A percentile compares a stretch with the other conserved stretches of the same genome.
These are phyloP conservation scores for Chymomyza procnemis DNA, from an alignment of 2,888 invertebrate species.

Conservation along the genomic window DNA sequence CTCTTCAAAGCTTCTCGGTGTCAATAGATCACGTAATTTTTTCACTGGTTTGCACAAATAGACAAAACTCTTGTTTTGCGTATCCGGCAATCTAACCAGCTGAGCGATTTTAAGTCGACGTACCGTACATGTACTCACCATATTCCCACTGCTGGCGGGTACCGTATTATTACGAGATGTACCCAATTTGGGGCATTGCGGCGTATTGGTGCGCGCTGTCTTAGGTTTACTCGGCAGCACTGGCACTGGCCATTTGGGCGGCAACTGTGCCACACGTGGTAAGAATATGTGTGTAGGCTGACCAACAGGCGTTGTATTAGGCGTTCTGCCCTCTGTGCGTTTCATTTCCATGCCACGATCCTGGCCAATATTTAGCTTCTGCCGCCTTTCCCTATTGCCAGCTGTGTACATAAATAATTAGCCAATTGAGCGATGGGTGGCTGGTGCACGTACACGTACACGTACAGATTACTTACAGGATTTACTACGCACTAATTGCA, in stretches of 20 bases:
- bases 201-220: neutral
- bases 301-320: neutral
- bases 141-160: neutral
- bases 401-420: neutral
- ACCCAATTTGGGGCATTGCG: neutral
- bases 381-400: neutral
- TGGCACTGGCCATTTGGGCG: neutral
- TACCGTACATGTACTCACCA: neutral
- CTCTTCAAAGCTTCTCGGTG: conserved; percentile 39
- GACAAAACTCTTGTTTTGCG: conserved; percentile 53
- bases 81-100: conserved; percentile 26
- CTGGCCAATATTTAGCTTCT: neutral
- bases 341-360: neutral
- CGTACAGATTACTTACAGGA: neutral
- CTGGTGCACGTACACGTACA: no score
- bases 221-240: neutral
- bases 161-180: neutral
- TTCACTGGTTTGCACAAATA: conserved; percentile 51
- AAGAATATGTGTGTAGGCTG: conserved; percentile 11
- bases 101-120: conserved; percentile 27
- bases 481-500: neutral
- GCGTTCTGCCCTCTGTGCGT: neutral
- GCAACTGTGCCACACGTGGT: conserved; percentile 46
- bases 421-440: neutral
- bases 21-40: conserved; percentile 48